Conservation (phyloP, 2,888 invertebrate species). For the Drosophila picticornis region DNA sequence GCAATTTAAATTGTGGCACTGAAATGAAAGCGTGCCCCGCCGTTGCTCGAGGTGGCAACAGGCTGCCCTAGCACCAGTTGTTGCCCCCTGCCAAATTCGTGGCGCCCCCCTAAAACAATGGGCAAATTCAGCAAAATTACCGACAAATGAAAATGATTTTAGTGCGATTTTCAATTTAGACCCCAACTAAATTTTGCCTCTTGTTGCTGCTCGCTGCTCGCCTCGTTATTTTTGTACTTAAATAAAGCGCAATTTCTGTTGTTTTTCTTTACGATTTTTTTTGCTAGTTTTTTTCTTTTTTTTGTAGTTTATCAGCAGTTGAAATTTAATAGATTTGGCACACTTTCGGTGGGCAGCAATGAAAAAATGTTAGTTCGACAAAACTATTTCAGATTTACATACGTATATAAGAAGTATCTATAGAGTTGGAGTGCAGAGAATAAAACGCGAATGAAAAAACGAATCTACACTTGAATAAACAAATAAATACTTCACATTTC, state of each 20-base stretch:
- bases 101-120: slow-evolving; percentile 46
- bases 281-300: slow-evolving; percentile 6
- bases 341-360: slow-evolving; percentile 64
- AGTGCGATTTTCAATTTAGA: slow-evolving; percentile 66
- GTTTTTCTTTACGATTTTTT: slow-evolving; percentile 18
- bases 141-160: slow-evolving; percentile 50
- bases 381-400: not conserved
- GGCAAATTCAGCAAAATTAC: slow-evolving; percentile 52
- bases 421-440: not conserved
- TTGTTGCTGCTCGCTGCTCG: slow-evolving; percentile 21
- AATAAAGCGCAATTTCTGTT: slow-evolving; percentile 77
- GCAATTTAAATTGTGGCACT: slow-evolving; percentile 29
- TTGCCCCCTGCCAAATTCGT: slow-evolving; percentile 4
- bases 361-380: slow-evolving; percentile 62
- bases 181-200: slow-evolving; percentile 40
- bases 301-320: slow-evolving; percentile 72
- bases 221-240: slow-evolving; percentile 76
- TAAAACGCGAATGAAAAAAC: not conserved
- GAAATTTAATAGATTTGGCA: slow-evolving; percentile 81
- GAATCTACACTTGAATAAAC: not conserved
- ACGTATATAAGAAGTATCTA: not conserved
- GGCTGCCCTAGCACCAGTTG: not conserved
- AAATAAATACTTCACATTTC: not conserved
- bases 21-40: not conserved
- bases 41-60: not conserved